Conservation (phyloP, 2,888 invertebrate species). For the Flexamia atlantica region DNA sequence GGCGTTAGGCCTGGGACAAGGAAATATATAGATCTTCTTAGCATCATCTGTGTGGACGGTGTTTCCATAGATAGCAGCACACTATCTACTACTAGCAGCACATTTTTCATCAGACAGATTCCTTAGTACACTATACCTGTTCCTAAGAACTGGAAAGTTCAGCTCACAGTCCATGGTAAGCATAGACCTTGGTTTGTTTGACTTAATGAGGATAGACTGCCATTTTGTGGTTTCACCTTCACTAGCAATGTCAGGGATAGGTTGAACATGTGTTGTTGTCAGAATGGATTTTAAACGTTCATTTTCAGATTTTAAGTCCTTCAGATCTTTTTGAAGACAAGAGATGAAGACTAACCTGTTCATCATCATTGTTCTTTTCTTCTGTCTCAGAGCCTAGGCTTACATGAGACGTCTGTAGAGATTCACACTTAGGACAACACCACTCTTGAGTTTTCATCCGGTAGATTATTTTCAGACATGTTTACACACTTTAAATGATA, state of each 20-base stretch:
- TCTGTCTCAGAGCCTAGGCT: not conserved
- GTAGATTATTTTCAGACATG: not conserved
- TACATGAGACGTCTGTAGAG: not conserved
- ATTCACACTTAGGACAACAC: not conserved
- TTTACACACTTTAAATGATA: not conserved
- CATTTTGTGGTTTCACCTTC: not conserved
- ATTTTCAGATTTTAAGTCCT: not conserved
- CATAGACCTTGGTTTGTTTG: not conserved
- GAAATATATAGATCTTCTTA: no score
- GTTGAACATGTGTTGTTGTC: not conserved
- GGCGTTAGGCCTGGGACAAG: no score
- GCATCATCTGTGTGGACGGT: no score
- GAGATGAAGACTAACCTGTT: not conserved
- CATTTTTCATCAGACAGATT: not conserved
- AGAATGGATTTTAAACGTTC: not conserved
- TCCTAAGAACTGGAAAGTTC: conserved; percentile 8
- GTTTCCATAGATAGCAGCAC: no score
- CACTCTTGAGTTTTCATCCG: not conserved
- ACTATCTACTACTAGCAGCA: not conserved
- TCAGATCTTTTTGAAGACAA: not conserved
- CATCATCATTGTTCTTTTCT: not conserved
- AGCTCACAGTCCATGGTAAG: not conserved
- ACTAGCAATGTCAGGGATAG: not conserved
- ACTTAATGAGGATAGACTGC: not conserved
- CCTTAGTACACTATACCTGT: not conserved